A percentile compares a stretch with the other conserved stretches of the same genome.
phyloP scores from a whole-genome alignment of 1,140 invertebrate species.

The Nixonia krombeini region DNA sequence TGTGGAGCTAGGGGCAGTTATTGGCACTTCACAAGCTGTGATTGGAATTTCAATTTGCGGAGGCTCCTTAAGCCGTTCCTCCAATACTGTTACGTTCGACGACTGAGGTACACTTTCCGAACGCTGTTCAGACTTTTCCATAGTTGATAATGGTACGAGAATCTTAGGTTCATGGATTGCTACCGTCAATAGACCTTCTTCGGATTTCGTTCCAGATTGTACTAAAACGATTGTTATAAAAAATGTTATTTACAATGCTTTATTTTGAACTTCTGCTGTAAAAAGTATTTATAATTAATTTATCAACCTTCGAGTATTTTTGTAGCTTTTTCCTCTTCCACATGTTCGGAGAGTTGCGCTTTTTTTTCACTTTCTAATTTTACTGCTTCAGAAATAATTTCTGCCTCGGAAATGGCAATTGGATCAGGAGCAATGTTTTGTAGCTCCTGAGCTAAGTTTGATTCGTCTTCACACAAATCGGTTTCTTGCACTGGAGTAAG shows the following conservation, averaged over 20 bases:
- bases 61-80: slow-evolving; percentile 62
- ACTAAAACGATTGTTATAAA: too few relatives aligned
- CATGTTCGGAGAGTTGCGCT: slow-evolving; percentile 34
- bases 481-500: slow-evolving; percentile 52
- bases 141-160: slow-evolving; percentile 3
- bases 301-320: neutral
- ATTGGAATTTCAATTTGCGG: slow-evolving; percentile 65
- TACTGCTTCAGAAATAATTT: slow-evolving; percentile 67
- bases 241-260: too few relatives aligned
- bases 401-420: slow-evolving; percentile 67
- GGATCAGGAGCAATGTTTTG: slow-evolving; percentile 50
- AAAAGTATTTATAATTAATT: too few relatives aligned
- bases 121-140: slow-evolving; percentile 15
- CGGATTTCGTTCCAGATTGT: too few relatives aligned
- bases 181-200: slow-evolving; percentile 30
- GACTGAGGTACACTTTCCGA: slow-evolving; percentile 50
- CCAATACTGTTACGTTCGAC: slow-evolving; percentile 62
- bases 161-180: slow-evolving; percentile 18
- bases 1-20: slow-evolving; percentile 54
- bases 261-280: too few relatives aligned
- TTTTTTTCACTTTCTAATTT: slow-evolving; percentile 65
- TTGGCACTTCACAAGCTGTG: slow-evolving; percentile 47
- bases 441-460: slow-evolving; percentile 48
- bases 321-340: slow-evolving; percentile 30
- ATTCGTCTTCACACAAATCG: slow-evolving; percentile 34